Percentiles rank a stretch among this genome's conserved stretches.
These are phyloP conservation scores for Napeogenes inachia DNA, from an alignment of 2,888 invertebrate species.

Conservation along the genomic window DNA sequence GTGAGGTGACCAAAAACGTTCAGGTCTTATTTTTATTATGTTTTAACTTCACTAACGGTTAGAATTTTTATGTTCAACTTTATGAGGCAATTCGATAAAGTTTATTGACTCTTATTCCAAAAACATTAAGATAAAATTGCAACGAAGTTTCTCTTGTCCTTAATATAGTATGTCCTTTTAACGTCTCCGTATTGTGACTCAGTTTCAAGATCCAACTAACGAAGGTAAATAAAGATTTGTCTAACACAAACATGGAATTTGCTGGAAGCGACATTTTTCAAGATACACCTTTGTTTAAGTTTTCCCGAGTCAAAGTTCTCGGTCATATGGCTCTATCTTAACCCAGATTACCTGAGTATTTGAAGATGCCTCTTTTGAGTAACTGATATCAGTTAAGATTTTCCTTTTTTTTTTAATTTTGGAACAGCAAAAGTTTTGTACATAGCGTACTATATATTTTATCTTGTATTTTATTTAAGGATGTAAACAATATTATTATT, in stretches of 20 bases:
- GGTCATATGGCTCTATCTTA: slow-evolving; percentile 20
- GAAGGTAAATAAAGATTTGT: slow-evolving; percentile 26
- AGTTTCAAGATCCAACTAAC: slow-evolving; percentile 19
- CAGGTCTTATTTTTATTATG: slow-evolving; percentile 47
- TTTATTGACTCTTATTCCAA: slow-evolving; percentile 11
- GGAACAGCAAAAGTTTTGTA: background rate
- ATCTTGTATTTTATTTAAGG: too few relatives aligned
- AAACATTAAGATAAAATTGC: slow-evolving; percentile 3
- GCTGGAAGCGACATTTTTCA: slow-evolving; percentile 23
- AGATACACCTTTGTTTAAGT: slow-evolving; percentile 24
- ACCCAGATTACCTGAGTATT: slow-evolving; percentile 20
- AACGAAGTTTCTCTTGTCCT: slow-evolving; percentile 1
- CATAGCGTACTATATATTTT: too few relatives aligned
- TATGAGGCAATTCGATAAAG: slow-evolving; percentile 26
- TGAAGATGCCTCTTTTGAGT: slow-evolving; percentile 7
- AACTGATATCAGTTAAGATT: slow-evolving; percentile 8
- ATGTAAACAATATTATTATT: too few relatives aligned
- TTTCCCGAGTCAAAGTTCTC: slow-evolving; percentile 23
- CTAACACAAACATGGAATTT: slow-evolving; percentile 28
- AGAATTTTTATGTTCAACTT: slow-evolving; percentile 48
- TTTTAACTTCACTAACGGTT: slow-evolving; percentile 46
- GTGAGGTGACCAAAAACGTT: slow-evolving; percentile 48
- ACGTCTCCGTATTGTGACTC: slow-evolving; percentile 25
- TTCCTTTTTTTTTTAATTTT: background rate
- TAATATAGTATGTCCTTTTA: slow-evolving; percentile 12